Evolutionary conservation across 2,888 invertebrate genomes (phyloP), one percentile per base, ranked within the genome.

Genomic region (Nomada lathburiana): DNA sequence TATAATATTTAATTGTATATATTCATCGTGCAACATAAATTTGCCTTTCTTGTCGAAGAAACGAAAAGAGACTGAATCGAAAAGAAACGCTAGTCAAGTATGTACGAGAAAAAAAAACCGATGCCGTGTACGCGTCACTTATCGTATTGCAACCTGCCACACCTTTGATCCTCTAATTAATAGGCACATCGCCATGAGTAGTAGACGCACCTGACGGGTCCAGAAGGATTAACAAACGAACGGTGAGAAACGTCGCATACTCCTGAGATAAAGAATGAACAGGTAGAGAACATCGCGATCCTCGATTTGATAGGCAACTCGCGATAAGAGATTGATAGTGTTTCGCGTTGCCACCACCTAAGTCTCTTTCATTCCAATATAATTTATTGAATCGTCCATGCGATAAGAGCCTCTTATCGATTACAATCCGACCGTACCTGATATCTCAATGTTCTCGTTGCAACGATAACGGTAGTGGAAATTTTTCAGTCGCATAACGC

Each of bases 351-450:
- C 52, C 42, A 26, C 59, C 53, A 62, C 42, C 73, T 60, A 75
- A 75, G 71, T 78, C 77, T 67, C 75, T 80, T 80, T 72, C 73
- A 69, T 68, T 53, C 23, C 63, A 80, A 69, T 85, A 71, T 76
- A 75, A 72, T 76, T 86, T 86, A 86, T 85, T 83, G 57, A 64
- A 29, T 23, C 2, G 64, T 44, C 44, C 50, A 26, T 44, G 20
- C n/a, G 86, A 87, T 85, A 82, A 81, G 59, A 76, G 81, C 52
- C 55, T 64, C 75, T 86, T 85, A 82, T 86, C 84, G 79, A 79
- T 81, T 76, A 68, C 77, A 71, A 86, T 75, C 70, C 72, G 29
- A 18, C 53, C 42, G 60, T 29, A 23, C 26, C 18, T 29, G 65
- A 60, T 74, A 73, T 68, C 73, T 52, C 72, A 47, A 53, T 68